phyloP scores from a whole-genome alignment of 1,140 invertebrate species.

The Liolophura sinensis region DNA sequence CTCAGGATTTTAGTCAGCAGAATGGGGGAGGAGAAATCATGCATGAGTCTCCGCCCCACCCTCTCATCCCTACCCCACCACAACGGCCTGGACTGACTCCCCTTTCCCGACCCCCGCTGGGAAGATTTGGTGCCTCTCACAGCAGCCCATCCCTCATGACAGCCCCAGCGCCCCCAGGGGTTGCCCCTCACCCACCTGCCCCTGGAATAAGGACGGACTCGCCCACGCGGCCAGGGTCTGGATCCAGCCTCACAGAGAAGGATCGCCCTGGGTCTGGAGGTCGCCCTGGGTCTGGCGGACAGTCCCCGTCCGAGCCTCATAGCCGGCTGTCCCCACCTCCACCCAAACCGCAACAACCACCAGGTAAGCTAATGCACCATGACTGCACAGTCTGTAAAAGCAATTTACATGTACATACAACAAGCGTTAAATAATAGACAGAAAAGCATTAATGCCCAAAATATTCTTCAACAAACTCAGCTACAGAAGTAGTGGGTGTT shows the following conservation, averaged over 20 bases:
- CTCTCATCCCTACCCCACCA: slow-evolving; percentile 22
- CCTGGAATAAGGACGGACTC: no score
- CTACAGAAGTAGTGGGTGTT: no score
- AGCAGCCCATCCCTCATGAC: slow-evolving; percentile 24
- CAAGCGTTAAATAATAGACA: no score
- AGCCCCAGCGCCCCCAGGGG: slow-evolving; percentile 10
- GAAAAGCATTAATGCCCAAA: no score
- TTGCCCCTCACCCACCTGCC: slow-evolving; percentile 10
- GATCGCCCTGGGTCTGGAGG: slow-evolving; percentile 8
- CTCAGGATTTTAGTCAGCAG: no score
- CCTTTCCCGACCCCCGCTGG: slow-evolving; percentile 15
- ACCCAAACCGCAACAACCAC: slow-evolving; percentile 29
- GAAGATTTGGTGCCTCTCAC: slow-evolving; percentile 12
- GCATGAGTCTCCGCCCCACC: slow-evolving; percentile 22
- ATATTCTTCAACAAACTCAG: no score
- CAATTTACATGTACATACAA: no score
- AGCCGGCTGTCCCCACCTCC: slow-evolving; percentile 13
- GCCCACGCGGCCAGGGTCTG: slow-evolving; percentile 28
- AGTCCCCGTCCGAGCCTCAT: neutral
- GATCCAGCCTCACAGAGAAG: slow-evolving; percentile 16
- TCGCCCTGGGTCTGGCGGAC: slow-evolving; percentile 11
- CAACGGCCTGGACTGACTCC: slow-evolving; percentile 14
- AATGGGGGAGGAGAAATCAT: neutral
- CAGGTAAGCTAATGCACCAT: slow-evolving; percentile 23
- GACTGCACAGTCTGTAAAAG: neutral